Percentiles rank a stretch among this genome's conserved stretches.
These are phyloP conservation scores for Stegastes partitus DNA, from an alignment of 2,113 vertebrate genomes.

Conservation along the genomic window DNA sequence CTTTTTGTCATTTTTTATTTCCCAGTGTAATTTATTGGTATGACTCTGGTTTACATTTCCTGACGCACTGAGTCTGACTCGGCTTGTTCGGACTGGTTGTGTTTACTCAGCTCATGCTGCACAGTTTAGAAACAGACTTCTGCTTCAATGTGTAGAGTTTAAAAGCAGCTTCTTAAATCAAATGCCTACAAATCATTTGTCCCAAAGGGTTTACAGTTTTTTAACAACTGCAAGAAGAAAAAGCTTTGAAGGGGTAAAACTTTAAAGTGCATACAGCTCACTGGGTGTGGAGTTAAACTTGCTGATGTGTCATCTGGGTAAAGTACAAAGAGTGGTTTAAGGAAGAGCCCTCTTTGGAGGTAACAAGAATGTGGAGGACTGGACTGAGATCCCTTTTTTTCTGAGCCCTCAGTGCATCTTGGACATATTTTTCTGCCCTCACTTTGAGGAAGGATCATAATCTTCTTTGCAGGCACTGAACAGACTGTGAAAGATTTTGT, in stretches of 20 bases:
- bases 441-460: background rate
- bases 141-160: background rate
- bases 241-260: background rate
- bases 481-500: background rate
- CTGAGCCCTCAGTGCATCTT: background rate
- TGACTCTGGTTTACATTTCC: constrained; percentile 60
- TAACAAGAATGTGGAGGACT: constrained; percentile 36
- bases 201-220: background rate
- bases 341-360: constrained; percentile 77
- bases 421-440: constrained; percentile 12
- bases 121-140: background rate
- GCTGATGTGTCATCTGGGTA: constrained; percentile 46
- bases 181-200: background rate
- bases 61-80: constrained; percentile 10
- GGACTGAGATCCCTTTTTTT: background rate
- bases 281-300: background rate
- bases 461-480: background rate
- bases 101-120: constrained; percentile 11
- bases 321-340: constrained; percentile 77
- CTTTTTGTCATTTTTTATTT: constrained; percentile 99
- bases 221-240: constrained; percentile 1
- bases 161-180: constrained; percentile 14
- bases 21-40: constrained; percentile 90
- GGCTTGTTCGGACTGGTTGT: constrained; percentile 9
- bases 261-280: background rate